These are phyloP conservation scores for Carabus problematicus DNA, from an alignment of 2,888 invertebrate species.

Conservation along the genomic window DNA sequence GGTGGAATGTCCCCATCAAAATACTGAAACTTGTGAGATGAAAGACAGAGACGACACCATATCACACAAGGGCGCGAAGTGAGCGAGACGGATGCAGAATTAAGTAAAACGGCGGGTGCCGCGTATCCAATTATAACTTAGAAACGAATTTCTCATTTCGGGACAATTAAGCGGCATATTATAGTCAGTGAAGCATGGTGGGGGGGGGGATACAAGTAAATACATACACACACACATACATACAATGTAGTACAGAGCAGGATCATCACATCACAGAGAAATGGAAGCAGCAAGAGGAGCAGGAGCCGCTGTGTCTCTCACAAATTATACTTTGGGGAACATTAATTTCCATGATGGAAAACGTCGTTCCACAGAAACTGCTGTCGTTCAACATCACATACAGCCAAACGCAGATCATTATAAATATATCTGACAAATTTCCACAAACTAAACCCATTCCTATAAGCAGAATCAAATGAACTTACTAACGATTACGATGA, in stretches of 20 bases:
- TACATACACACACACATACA: constrained; percentile 14
- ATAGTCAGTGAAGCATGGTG: constrained; percentile 59
- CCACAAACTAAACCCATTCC: too few relatives aligned
- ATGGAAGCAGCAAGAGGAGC: not conserved
- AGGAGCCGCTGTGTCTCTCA: constrained; percentile 55
- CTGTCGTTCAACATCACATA: not conserved
- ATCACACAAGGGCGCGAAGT: constrained; percentile 22
- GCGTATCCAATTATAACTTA: constrained; percentile 65
- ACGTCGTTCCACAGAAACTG: constrained; percentile 45
- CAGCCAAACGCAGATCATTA: too few relatives aligned
- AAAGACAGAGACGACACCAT: constrained; percentile 23
- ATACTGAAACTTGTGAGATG: constrained; percentile 42
- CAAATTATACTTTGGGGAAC: constrained; percentile 64
- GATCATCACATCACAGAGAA: constrained; percentile 6
- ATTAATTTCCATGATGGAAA: constrained; percentile 63
- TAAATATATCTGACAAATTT: too few relatives aligned
- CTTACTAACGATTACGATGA: too few relatives aligned
- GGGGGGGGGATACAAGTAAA: not conserved
- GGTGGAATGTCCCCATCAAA: constrained; percentile 43
- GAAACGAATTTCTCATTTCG: constrained; percentile 65
- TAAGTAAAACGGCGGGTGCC: constrained; percentile 49
- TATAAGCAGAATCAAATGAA: too few relatives aligned
- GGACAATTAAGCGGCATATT: constrained; percentile 65
- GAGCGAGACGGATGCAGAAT: constrained; percentile 46
- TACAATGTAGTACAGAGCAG: constrained; percentile 16